Percentiles rank a stretch among this genome's conserved stretches.
phyloP scores from a whole-genome alignment of 2,797 vertebrate genomes.

The Nannoperca australis region DNA sequence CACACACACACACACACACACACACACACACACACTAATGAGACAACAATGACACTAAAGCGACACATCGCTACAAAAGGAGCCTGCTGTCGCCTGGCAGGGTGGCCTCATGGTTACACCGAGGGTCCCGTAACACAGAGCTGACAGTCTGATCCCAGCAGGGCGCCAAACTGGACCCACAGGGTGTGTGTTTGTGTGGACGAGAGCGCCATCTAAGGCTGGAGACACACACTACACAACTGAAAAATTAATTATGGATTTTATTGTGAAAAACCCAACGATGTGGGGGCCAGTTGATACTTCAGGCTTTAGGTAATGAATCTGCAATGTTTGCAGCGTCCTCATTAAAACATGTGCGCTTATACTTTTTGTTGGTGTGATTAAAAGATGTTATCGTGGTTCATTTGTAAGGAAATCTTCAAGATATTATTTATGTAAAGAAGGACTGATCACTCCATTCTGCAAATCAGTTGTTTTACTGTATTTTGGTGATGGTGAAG shows the following conservation, averaged over 20 bases:
- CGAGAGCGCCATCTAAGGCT: slow-evolving; percentile 58
- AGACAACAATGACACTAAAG: slow-evolving; percentile 50
- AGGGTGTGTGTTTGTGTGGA: slow-evolving; percentile 34
- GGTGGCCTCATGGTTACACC: slow-evolving; percentile 68
- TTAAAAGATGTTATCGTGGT: too few relatives aligned
- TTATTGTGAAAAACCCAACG: not conserved
- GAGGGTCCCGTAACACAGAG: slow-evolving; percentile 51
- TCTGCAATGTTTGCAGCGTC: not conserved
- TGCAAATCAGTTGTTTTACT: too few relatives aligned
- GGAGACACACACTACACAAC: slow-evolving; percentile 21
- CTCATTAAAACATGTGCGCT: not conserved
- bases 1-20: slow-evolving; percentile 47
- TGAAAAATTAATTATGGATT: not conserved
- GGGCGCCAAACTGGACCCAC: slow-evolving; percentile 8
- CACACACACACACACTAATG: slow-evolving; percentile 52
- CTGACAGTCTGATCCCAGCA: slow-evolving; percentile 55
- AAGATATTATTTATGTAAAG: too few relatives aligned
- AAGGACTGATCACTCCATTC: too few relatives aligned
- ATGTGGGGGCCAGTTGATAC: not conserved
- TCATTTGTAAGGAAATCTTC: too few relatives aligned
- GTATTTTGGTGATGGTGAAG: not conserved
- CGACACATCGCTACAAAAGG: slow-evolving; percentile 50
- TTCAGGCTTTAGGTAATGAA: not conserved
- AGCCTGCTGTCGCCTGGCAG: slow-evolving; percentile 64
- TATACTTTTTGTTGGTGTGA: not conserved